Conservation (phyloP, 2,113 vertebrate genomes). For the Ondatra zibethicus region DNA sequence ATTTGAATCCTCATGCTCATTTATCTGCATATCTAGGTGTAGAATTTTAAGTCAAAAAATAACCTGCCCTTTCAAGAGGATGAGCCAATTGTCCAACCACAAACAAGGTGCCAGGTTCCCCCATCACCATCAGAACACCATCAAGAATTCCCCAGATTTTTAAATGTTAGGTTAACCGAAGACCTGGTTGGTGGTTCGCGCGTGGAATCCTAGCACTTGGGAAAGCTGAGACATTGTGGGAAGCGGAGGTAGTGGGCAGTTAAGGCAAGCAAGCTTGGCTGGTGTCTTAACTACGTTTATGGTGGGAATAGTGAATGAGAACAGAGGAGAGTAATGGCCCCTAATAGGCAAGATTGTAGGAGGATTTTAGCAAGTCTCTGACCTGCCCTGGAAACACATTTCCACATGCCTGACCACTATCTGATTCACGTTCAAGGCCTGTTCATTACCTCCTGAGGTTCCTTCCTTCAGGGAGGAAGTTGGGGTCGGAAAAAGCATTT, state of each 20-base stretch:
- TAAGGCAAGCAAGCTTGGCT: background rate
- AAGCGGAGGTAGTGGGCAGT: background rate
- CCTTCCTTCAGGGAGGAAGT: slow-evolving; percentile 7
- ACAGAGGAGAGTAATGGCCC: background rate
- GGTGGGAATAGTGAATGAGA: background rate
- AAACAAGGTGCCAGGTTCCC: background rate
- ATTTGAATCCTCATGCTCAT: background rate
- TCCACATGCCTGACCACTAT: background rate
- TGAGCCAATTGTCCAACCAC: background rate
- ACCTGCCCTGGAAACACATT: slow-evolving; percentile 8
- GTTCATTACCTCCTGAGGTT: background rate
- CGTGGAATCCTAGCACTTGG: background rate
- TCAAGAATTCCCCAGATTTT: background rate
- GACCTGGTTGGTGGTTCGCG: background rate
- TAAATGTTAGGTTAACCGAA: background rate
- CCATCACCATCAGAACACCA: background rate
- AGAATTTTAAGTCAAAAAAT: background rate
- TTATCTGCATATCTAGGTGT: background rate
- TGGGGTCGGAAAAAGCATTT: background rate
- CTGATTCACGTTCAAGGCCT: background rate
- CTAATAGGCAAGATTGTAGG: background rate
- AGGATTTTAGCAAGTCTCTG: background rate
- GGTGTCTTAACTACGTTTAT: background rate
- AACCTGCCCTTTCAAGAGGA: background rate
- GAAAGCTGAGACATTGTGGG: background rate